phyloP scores from a whole-genome alignment of 1,140 invertebrate genomes.

The Drosophila aff. region DNA sequence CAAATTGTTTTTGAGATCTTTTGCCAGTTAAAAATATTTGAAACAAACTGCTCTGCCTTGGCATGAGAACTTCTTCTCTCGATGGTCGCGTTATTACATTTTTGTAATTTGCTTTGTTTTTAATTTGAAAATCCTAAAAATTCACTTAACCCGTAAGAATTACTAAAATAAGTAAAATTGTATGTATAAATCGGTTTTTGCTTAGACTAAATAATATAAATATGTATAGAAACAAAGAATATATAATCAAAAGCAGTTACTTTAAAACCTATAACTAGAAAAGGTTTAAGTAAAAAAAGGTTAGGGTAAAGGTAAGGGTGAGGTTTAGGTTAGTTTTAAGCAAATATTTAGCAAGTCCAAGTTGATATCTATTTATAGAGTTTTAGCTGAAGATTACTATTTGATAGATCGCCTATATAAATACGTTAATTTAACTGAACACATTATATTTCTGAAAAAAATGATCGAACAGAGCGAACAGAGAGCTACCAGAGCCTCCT shows the following conservation, averaged over 20 bases:
- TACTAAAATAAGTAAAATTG: conserved; percentile 43
- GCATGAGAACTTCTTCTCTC: conserved; percentile 9
- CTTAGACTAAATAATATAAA: conserved; percentile 24
- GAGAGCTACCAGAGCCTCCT: conserved; percentile 35
- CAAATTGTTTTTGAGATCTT: conserved; percentile 41
- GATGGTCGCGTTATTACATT: background rate
- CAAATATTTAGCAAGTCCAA: conserved; percentile 15
- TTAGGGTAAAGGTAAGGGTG: background rate
- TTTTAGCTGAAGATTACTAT: conserved; percentile 52
- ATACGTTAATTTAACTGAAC: conserved; percentile 80
- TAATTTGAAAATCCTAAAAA: conserved; percentile 75
- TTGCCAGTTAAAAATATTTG: conserved; percentile 31
- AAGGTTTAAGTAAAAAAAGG: conserved; percentile 19
- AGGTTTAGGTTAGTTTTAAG: background rate
- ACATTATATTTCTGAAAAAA: conserved; percentile 61
- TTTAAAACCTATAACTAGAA: conserved; percentile 20
- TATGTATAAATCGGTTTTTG: conserved; percentile 29
- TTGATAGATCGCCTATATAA: conserved; percentile 68
- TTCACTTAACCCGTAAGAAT: conserved; percentile 56
- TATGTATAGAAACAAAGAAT: conserved; percentile 32
- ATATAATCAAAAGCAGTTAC: conserved; percentile 37
- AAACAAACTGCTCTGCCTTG: conserved; percentile 45
- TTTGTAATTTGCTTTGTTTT: background rate
- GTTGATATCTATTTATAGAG: conserved; percentile 33
- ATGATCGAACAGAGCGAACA: conserved; percentile 40